phyloP scores from a whole-genome alignment of 2,797 vertebrate genomes.

The Prunella strophiata region DNA sequence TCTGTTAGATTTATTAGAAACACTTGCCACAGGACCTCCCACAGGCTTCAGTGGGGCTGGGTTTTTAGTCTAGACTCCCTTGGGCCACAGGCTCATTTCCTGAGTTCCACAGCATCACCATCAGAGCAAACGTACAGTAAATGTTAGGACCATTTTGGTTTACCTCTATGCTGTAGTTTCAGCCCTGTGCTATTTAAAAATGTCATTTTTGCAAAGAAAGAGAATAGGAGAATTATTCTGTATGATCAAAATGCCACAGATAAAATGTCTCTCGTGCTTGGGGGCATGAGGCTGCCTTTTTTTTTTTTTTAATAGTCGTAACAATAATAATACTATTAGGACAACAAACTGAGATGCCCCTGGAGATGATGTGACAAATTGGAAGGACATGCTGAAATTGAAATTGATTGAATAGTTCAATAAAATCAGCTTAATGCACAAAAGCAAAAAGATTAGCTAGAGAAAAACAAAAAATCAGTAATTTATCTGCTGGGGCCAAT shows the following conservation, averaged over 20 bases:
- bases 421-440: slow-evolving; percentile 67
- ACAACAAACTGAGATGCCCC: slow-evolving; percentile 49
- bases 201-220: background rate
- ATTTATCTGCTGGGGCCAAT: slow-evolving; percentile 48
- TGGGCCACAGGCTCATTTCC: background rate
- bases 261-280: background rate
- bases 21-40: background rate
- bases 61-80: background rate
- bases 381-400: slow-evolving; percentile 61
- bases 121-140: background rate
- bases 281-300: background rate
- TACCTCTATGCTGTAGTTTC: background rate
- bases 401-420: slow-evolving; percentile 74
- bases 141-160: background rate
- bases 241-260: slow-evolving; percentile 26
- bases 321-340: slow-evolving; percentile 53
- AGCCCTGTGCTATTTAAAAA: slow-evolving; percentile 31
- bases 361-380: slow-evolving; percentile 68
- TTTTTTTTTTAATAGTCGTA: background rate
- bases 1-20: slow-evolving; percentile 16
- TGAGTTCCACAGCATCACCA: background rate
- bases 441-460: slow-evolving; percentile 56
- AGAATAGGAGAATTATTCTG: background rate
- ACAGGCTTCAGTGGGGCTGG: background rate
- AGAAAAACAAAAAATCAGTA: slow-evolving; percentile 26